A percentile compares a stretch with the other conserved stretches of the same genome.
Conservation (phyloP, 1,140 invertebrate species). For the Tetragonula clypearis region DNA sequence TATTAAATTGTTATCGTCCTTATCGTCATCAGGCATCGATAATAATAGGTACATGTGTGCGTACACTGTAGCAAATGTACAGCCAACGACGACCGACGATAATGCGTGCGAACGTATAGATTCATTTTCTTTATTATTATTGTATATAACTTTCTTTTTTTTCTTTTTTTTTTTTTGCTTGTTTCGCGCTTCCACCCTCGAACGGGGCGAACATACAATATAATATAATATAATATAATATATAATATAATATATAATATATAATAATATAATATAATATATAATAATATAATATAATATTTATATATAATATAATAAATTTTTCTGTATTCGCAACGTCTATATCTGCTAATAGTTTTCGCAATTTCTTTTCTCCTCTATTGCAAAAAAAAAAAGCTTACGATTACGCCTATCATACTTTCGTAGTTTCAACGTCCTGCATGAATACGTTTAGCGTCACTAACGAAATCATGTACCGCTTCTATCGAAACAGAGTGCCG, state of each 20-base stretch:
- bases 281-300: constrained; percentile 57
- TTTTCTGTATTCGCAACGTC: constrained; percentile 53
- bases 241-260: constrained; percentile 67
- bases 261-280: constrained; percentile 65
- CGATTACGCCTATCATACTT: neutral
- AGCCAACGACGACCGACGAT: constrained; percentile 42
- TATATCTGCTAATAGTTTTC: constrained; percentile 36
- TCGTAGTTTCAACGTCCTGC: constrained; percentile 11
- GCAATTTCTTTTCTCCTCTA: constrained; percentile 35
- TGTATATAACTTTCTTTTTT: constrained; percentile 44
- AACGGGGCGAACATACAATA: constrained; percentile 64
- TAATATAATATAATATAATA: constrained; percentile 70
- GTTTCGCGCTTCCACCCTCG: constrained; percentile 15
- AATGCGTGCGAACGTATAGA: constrained; percentile 55
- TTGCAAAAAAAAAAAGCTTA: constrained; percentile 33
- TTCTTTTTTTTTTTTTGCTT: constrained; percentile 23
- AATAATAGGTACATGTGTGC: constrained; percentile 71
- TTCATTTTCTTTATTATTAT: constrained; percentile 56
- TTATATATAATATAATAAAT: constrained; percentile 68
- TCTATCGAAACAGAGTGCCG: constrained; percentile 34
- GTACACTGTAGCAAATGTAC: constrained; percentile 61
- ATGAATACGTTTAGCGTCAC: constrained; percentile 5
- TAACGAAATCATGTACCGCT: constrained; percentile 4
- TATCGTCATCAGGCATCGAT: constrained; percentile 76
- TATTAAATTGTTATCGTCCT: constrained; percentile 66